Evolutionary conservation across 2,113 vertebrate genomes (phyloP).

Genomic region (Cranoglanis bouderius): DNA sequence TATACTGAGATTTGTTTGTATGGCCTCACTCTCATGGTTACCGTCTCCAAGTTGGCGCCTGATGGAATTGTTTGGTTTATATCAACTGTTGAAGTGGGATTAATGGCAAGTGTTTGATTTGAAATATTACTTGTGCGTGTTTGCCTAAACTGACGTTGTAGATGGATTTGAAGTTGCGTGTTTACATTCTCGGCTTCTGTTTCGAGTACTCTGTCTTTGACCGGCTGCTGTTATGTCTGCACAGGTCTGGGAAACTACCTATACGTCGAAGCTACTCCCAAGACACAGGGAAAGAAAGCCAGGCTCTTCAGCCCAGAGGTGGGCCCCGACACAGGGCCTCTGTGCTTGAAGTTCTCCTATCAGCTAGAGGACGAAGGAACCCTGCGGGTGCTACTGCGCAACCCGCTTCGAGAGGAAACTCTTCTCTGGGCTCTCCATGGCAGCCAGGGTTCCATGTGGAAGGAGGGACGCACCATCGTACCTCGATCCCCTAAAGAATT

Average conservation of each 20-base stretch:
- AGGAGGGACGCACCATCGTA: conserved; percentile 88
- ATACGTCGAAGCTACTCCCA: conserved; percentile 79
- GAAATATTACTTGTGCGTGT: neutral
- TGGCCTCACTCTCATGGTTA: neutral
- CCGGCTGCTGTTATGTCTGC: neutral
- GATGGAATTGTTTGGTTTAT: neutral
- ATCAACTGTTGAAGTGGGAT: neutral
- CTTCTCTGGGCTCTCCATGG: conserved; percentile 85
- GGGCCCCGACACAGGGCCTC: conserved; percentile 78
- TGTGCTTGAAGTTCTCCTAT: conserved; percentile 93
- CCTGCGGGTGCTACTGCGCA: conserved; percentile 80
- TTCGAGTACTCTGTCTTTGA: neutral
- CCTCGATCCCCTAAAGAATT: conserved; percentile 88
- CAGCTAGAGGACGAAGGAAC: conserved; percentile 81
- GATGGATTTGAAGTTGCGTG: neutral
- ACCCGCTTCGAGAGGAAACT: conserved; percentile 82
- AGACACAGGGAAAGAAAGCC: conserved; percentile 80
- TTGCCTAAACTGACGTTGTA: neutral
- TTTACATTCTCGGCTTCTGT: neutral
- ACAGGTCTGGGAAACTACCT: conserved; percentile 84
- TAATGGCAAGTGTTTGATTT: neutral
- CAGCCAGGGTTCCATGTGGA: conserved; percentile 88
- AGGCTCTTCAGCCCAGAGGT: conserved; percentile 85
- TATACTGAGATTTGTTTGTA: neutral
- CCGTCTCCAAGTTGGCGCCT: neutral